phyloP scores from a whole-genome alignment of 2,888 invertebrate species.

The Phasia obesa region DNA sequence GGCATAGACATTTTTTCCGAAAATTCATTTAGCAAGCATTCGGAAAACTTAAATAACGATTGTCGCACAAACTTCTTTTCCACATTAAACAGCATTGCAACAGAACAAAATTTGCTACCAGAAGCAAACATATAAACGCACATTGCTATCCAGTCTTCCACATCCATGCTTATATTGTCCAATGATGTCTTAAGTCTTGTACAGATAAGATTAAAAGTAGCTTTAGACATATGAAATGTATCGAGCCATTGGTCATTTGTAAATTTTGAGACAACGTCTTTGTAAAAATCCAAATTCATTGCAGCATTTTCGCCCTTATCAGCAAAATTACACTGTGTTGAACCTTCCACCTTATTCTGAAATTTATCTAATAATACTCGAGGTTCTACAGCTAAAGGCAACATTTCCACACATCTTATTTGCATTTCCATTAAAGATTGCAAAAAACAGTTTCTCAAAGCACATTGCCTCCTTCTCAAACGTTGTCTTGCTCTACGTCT shows the following conservation, averaged over 20 bases:
- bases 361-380: slow-evolving; percentile 1
- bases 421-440: slow-evolving; percentile 78
- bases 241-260: slow-evolving; percentile 77
- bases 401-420: slow-evolving; percentile 76
- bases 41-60: slow-evolving; percentile 78
- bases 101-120: slow-evolving; percentile 77
- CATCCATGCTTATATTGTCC: slow-evolving; percentile 71
- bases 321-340: not conserved
- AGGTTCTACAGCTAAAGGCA: slow-evolving; percentile 71
- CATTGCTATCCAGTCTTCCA: slow-evolving; percentile 78
- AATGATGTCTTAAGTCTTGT: slow-evolving; percentile 73
- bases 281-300: slow-evolving; percentile 71
- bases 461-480: slow-evolving; percentile 73
- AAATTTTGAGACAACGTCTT: slow-evolving; percentile 72
- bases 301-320: not conserved
- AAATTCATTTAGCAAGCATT: slow-evolving; percentile 76
- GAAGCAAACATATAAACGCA: slow-evolving; percentile 79
- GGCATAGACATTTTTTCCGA: slow-evolving; percentile 76
- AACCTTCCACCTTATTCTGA: not conserved
- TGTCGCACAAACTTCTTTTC: slow-evolving; percentile 76
- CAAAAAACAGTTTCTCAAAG: slow-evolving; percentile 77
- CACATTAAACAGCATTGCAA: slow-evolving; percentile 77
- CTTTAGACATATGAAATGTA: slow-evolving; percentile 77
- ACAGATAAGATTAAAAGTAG: slow-evolving; percentile 77
- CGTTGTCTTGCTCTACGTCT: slow-evolving; percentile 77